Evolutionary conservation across 92 coral and sea anemone genomes (phyloP).

Genomic region (Porites cylindrica): DNA sequence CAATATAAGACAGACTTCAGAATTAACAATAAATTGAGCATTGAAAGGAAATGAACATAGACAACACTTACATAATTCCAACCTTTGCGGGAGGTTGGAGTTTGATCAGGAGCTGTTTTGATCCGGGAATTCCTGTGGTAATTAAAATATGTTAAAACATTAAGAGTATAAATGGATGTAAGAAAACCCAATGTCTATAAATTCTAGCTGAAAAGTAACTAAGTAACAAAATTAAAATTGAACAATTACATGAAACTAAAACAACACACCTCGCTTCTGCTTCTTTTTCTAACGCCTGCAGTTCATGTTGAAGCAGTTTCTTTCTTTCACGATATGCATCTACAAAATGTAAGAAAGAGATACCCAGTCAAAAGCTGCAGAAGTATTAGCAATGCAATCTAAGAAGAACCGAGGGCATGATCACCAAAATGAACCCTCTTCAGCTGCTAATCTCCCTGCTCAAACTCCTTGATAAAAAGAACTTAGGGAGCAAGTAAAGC

Average conservation of each 20-base stretch:
- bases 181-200: too few relatives aligned
- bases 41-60: not conserved
- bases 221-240: not conserved
- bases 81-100: slow-evolving; percentile 82
- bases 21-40: not conserved
- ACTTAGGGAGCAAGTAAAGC: too few relatives aligned
- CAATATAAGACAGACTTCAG: too few relatives aligned
- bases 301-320: slow-evolving; percentile 77
- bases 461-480: too few relatives aligned
- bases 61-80: slow-evolving; percentile 90
- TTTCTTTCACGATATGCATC: slow-evolving; percentile 83
- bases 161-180: too few relatives aligned
- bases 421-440: too few relatives aligned
- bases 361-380: too few relatives aligned
- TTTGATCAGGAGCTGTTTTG: slow-evolving; percentile 87
- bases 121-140: slow-evolving; percentile 77
- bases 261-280: slow-evolving; percentile 51
- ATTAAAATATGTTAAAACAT: not conserved
- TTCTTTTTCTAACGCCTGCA: slow-evolving; percentile 74
- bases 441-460: too few relatives aligned
- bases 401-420: too few relatives aligned
- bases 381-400: too few relatives aligned
- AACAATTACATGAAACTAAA: too few relatives aligned
- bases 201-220: too few relatives aligned
- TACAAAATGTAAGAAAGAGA: slow-evolving; percentile 3